These are phyloP conservation scores for Cheirogaleus medius DNA, from an alignment of 2,113 vertebrate species.

Conservation along the genomic window DNA sequence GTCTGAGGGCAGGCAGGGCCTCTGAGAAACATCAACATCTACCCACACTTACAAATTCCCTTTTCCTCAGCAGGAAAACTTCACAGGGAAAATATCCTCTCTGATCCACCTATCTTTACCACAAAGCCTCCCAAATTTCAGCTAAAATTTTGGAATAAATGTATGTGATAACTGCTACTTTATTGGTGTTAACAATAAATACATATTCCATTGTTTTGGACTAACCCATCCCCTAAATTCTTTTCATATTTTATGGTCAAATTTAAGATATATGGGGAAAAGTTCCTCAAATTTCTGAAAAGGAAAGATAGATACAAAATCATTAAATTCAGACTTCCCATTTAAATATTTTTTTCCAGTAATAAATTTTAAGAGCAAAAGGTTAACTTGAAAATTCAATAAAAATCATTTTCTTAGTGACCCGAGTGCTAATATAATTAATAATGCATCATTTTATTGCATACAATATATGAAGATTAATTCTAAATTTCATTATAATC, in stretches of 20 bases:
- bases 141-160: neutral
- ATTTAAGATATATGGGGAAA: neutral
- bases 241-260: neutral
- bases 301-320: neutral
- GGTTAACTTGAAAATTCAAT: conserved; percentile 69
- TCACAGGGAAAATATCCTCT: neutral
- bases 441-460: conserved; percentile 42
- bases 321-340: neutral
- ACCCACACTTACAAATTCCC: neutral
- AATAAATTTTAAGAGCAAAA: conserved; percentile 36
- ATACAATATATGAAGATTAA: conserved; percentile 46
- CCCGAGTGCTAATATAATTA: conserved; percentile 63
- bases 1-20: neutral
- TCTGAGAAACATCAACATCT: neutral
- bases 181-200: neutral
- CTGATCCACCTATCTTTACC: neutral
- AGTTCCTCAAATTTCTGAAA: neutral
- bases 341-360: conserved; percentile 3
- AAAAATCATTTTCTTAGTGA: conserved; percentile 46
- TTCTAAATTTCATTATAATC: conserved; percentile 57
- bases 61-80: neutral
- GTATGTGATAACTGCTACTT: neutral
- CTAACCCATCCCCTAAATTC: neutral
- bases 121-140: neutral
- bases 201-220: neutral